Evolutionary conservation across 2,888 invertebrate genomes (phyloP).

Genomic region (Nephrotoma flavescens): DNA sequence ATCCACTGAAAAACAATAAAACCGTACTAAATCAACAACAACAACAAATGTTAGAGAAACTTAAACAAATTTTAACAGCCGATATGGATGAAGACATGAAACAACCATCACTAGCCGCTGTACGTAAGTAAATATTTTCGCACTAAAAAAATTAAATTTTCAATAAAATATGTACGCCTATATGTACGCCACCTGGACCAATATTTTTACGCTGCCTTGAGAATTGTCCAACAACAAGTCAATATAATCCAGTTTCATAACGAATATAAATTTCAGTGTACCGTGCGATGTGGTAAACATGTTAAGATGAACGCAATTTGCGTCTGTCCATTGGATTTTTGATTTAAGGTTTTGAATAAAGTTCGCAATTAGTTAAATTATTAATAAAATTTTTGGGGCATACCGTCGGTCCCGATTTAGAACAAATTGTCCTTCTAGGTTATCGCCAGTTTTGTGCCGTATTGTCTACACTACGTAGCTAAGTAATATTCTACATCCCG

Average conservation of each 20-base stretch:
- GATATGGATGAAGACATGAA: not conserved
- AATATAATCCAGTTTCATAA: conserved; percentile 1
- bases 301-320: not conserved
- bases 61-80: not conserved
- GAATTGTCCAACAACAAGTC: not conserved
- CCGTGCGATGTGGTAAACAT: not conserved
- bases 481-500: too few relatives aligned
- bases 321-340: not conserved
- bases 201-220: not conserved
- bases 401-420: too few relatives aligned
- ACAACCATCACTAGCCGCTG: not conserved
- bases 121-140: not conserved
- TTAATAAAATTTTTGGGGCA: not conserved
- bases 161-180: not conserved
- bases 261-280: not conserved
- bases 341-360: not conserved
- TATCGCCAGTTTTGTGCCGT: too few relatives aligned
- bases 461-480: too few relatives aligned
- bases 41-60: not conserved
- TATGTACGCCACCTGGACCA: not conserved
- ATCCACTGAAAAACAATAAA: not conserved
- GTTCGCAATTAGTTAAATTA: not conserved
- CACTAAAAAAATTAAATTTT: not conserved
- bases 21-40: not conserved
- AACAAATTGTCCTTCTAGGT: too few relatives aligned